Evolutionary conservation across 2,888 invertebrate genomes (phyloP).

Genomic region (Dioctria linearis): DNA sequence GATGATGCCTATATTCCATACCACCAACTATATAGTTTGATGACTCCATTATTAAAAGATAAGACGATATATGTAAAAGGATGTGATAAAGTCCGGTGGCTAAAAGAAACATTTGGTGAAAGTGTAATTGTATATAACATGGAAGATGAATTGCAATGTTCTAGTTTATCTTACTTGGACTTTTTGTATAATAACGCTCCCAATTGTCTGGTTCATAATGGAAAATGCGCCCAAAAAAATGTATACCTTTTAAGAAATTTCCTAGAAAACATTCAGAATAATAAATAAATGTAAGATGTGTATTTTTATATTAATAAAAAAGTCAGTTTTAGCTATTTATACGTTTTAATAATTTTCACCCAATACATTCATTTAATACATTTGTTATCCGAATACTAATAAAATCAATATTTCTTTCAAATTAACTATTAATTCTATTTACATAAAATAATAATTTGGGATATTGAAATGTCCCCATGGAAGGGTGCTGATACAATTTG

Average conservation of each 20-base stretch:
- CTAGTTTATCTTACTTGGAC: background rate
- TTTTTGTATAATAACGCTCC: background rate
- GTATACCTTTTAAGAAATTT: slow-evolving; percentile 9
- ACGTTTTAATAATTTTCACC: too few species aligned
- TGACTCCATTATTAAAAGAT: background rate
- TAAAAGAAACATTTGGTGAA: background rate
- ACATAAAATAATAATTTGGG: too few species aligned
- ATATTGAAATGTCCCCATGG: background rate
- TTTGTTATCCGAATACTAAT: too few species aligned
- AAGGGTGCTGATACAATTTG: background rate
- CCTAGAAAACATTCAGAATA: background rate
- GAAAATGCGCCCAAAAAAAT: slow-evolving; percentile 4
- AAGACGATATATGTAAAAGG: slow-evolving; percentile 5
- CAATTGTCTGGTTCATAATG: background rate
- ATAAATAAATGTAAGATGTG: too few species aligned
- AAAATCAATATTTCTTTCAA: too few species aligned
- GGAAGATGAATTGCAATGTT: slow-evolving; percentile 2
- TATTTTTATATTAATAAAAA: too few species aligned
- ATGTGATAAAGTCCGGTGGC: slow-evolving; percentile 2
- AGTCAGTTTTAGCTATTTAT: too few species aligned
- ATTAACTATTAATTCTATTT: too few species aligned
- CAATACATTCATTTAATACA: too few species aligned
- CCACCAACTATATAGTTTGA: background rate
- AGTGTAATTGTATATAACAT: background rate
- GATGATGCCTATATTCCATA: slow-evolving; percentile 24